Percentiles rank a stretch among this genome's conserved stretches.
Conservation (phyloP, 2,888 invertebrate genomes). For the Rhimphoctona megacephalus region DNA sequence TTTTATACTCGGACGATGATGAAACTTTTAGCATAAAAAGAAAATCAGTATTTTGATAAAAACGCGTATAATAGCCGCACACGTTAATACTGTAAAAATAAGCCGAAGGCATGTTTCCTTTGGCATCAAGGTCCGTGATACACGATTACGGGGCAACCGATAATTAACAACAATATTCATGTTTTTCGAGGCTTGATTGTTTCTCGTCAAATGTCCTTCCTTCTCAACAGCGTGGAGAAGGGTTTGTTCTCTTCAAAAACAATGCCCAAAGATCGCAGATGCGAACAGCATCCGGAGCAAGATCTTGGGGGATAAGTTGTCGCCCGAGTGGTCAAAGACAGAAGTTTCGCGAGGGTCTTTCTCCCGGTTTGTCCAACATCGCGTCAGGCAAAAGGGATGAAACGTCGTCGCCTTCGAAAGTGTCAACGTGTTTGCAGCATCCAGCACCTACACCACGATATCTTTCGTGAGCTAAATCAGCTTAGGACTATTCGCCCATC, state of each 20-base stretch:
- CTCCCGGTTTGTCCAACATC: conserved; percentile 44
- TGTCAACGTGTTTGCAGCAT: conserved; percentile 19
- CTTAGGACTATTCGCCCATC: conserved; percentile 22
- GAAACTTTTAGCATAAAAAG: too few species aligned
- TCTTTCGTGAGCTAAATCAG: conserved; percentile 34
- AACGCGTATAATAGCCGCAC: neutral
- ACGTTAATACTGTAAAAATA: conserved; percentile 55
- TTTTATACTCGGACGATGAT: neutral
- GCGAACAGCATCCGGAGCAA: conserved; percentile 25
- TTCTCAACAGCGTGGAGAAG: neutral
- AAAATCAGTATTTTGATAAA: too few species aligned
- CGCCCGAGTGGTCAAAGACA: conserved; percentile 70
- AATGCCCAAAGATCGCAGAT: conserved; percentile 27
- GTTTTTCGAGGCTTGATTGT: conserved; percentile 64
- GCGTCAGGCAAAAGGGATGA: conserved; percentile 31
- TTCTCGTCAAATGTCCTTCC: conserved; percentile 15
- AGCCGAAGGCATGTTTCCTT: conserved; percentile 62
- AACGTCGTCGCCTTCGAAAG: conserved; percentile 33
- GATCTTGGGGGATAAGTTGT: conserved; percentile 54
- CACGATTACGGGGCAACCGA: conserved; percentile 29
- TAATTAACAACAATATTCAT: conserved; percentile 66
- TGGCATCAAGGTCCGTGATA: conserved; percentile 33
- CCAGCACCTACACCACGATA: neutral
- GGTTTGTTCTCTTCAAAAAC: conserved; percentile 12
- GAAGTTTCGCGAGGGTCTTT: conserved; percentile 61